Percentiles rank a stretch among this genome's conserved stretches.
Evolutionary conservation across 2,888 invertebrate genomes (phyloP).

Genomic region (Anodontia alba): DNA sequence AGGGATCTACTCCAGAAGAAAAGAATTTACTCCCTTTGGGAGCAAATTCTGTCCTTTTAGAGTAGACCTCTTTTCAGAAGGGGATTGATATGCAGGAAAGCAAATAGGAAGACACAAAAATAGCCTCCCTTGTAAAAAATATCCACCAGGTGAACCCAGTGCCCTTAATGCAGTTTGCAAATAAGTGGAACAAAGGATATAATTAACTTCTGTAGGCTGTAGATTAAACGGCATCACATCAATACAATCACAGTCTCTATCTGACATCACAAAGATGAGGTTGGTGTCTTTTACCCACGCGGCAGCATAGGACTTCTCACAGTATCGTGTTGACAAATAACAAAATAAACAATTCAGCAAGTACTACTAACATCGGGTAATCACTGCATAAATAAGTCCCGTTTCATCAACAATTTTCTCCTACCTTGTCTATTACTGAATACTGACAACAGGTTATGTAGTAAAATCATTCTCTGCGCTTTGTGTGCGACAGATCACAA

Average conservation of each 20-base stretch:
- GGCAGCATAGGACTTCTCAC: constrained; percentile 35
- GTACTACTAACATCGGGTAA: no score
- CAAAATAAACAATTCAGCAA: no score
- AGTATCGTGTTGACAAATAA: constrained; percentile 23
- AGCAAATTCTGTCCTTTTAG: no score
- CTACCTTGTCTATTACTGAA: no score
- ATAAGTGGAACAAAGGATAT: constrained; percentile 18
- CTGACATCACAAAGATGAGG: constrained; percentile 36
- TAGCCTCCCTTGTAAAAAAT: not conserved
- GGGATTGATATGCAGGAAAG: not conserved
- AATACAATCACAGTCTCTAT: not conserved
- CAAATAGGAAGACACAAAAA: no score
- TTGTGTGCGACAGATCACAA: no score
- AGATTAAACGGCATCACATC: constrained; percentile 16
- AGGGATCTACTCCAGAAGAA: no score
- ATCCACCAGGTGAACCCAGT: not conserved
- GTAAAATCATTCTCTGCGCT: no score
- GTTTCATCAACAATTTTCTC: no score
- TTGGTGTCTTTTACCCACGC: constrained; percentile 48
- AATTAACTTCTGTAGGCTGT: constrained; percentile 15
- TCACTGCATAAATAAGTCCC: no score
- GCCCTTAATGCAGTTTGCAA: not conserved
- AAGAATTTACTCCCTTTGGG: no score
- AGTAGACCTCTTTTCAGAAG: not conserved
- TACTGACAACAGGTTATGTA: no score